phyloP scores from a whole-genome alignment of 2,888 invertebrate species.

The Drosophila macrospina region DNA sequence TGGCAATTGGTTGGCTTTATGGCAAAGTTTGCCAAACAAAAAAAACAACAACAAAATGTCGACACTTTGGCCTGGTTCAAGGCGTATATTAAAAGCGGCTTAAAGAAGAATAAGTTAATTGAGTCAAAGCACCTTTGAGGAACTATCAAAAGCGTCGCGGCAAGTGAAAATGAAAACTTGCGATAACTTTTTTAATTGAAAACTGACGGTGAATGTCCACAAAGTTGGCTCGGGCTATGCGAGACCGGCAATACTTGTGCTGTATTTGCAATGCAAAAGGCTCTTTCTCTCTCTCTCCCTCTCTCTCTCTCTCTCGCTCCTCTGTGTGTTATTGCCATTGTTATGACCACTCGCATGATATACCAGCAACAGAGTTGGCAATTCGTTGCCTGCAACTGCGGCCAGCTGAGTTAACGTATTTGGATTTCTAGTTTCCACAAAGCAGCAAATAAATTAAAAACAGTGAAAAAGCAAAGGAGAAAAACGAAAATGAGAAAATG shows the following conservation, averaged over 20 bases:
- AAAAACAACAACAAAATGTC: no score
- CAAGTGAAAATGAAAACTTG: slow-evolving; percentile 15
- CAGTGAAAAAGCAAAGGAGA: slow-evolving; percentile 30
- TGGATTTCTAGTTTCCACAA: slow-evolving; percentile 26
- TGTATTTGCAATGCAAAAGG: slow-evolving; percentile 53
- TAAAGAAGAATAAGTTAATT: not conserved
- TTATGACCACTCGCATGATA: slow-evolving; percentile 38
- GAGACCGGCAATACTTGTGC: slow-evolving; percentile 13
- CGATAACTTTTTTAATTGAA: slow-evolving; percentile 74
- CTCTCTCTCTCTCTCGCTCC: no score
- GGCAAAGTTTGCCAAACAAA: not conserved
- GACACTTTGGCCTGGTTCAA: not conserved
- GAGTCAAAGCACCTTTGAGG: slow-evolving; percentile 1
- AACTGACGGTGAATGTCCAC: slow-evolving; percentile 53
- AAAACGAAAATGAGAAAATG: slow-evolving; percentile 22
- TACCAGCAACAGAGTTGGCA: slow-evolving; percentile 11
- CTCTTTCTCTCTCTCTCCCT: not conserved
- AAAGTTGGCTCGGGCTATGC: slow-evolving; percentile 18
- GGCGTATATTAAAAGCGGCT: not conserved
- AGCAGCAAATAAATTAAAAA: slow-evolving; percentile 58
- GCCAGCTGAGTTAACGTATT: slow-evolving; percentile 38
- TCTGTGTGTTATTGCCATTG: slow-evolving; percentile 30
- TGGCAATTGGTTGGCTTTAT: not conserved
- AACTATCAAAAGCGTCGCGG: slow-evolving; percentile 10
- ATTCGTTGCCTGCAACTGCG: slow-evolving; percentile 20